Evolutionary conservation across 2,113 vertebrate genomes (phyloP), one percentile per base, ranked within the genome.

Genomic region (Sander vitreus): DNA sequence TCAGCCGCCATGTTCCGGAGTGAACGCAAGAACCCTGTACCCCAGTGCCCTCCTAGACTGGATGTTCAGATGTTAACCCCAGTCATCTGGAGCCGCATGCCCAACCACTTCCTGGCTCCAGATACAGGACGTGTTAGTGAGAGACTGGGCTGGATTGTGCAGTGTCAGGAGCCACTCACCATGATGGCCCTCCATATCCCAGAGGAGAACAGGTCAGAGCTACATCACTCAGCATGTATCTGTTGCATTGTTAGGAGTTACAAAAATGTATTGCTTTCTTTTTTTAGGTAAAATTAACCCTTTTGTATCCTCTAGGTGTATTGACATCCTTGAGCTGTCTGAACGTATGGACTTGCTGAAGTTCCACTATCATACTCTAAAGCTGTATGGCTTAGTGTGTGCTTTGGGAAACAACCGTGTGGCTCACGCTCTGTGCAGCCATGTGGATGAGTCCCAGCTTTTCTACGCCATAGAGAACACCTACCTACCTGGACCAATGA

Each of bases 141-240:
- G 72, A 92, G 96, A 3, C 96, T 96, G 1, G 98, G 98, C 81
- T 99, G 98, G 98, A 86, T 92, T 5, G 96, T 97, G 21, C 95
- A 96, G 76, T 98, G 97, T 76, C 75, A 81, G 12, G 94, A 98
- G 25, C 96, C 97, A 0, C 96, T 98, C 48, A 94, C 93, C 77
- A 99, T 98, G 98, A 99, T 99, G 97, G 98, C 97, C 0, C 94
- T 99, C n/a, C 97, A 98, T 90, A 96, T 99, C 83, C 97, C 98
- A 0, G 98, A 99, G 89, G 98, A 98, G 93, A 98, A 96, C 95
- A 96, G 97, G 98, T 99, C 45, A 54, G 76, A 65, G 7, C 54
- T 54, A 1, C 21, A 27, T n/a, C 16, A 33, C 27, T 58, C 54
- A 68, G 25, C 23, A 64, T 74, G 57, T 16, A 55, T 58, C 45